phyloP scores from a whole-genome alignment of 2,113 vertebrate species.

The sheep (Ovis aries) region ARS-UI_Ramb_v3.0 NC_056060.1:27689501-27690000 shows the following conservation, averaged over 20 bases:
- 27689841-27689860: not conserved
- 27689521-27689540: constrained; percentile 3
- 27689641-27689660: not conserved
- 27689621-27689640: not conserved
- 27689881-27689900: not conserved
- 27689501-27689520: not conserved
- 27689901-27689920: not conserved
- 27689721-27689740: not conserved
- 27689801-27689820: not conserved
- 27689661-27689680: not conserved
- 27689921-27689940: not conserved
- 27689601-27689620: not conserved
- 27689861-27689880: not conserved
- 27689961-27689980: not conserved
- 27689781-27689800: not conserved
- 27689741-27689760: not conserved
- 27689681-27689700: not conserved
- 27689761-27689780: not conserved
- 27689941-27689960: not conserved
- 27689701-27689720: not conserved
- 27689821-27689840: not conserved
- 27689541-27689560: constrained; percentile 21
- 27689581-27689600: constrained; percentile 27
- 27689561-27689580: not conserved
- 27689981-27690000: not conserved